phyloP scores from a whole-genome alignment of 2,888 invertebrate species.

The Tachina fera region DNA sequence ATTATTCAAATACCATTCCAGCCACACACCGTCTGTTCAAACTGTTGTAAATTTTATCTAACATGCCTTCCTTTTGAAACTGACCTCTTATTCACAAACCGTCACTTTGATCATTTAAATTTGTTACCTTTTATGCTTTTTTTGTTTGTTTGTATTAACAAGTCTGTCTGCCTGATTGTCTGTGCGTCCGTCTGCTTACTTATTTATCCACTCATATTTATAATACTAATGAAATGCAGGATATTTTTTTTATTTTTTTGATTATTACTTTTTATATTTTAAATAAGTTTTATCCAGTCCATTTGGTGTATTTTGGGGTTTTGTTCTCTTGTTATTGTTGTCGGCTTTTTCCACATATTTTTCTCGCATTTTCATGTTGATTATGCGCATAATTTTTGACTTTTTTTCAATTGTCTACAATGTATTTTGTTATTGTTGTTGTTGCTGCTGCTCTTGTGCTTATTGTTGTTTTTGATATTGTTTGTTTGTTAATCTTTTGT shows the following conservation, averaged over 20 bases:
- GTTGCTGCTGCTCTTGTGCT: slow-evolving; percentile 26
- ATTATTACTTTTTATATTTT: background rate
- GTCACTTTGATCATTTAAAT: slow-evolving; percentile 22
- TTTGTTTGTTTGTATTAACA: slow-evolving; percentile 1
- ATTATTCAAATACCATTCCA: too few relatives aligned
- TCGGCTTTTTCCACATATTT: slow-evolving; percentile 33
- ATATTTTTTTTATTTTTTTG: slow-evolving; percentile 17
- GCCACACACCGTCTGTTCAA: too few relatives aligned
- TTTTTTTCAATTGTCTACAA: slow-evolving; percentile 54
- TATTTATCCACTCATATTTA: slow-evolving; percentile 33
- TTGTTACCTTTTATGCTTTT: slow-evolving; percentile 26
- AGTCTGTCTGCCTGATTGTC: slow-evolving; percentile 8
- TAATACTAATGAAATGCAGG: slow-evolving; percentile 64
- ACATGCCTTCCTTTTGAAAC: background rate
- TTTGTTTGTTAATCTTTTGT: slow-evolving; percentile 53
- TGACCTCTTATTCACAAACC: background rate
- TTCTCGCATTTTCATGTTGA: slow-evolving; percentile 78
- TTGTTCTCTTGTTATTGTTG: slow-evolving; percentile 15
- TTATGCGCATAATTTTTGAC: slow-evolving; percentile 81
- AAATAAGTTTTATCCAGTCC: slow-evolving; percentile 63
- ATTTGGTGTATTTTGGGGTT: slow-evolving; percentile 49
- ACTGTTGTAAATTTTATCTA: too few relatives aligned
- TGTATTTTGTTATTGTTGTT: slow-evolving; percentile 17
- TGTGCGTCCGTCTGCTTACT: slow-evolving; percentile 9
- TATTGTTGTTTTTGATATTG: slow-evolving; percentile 56